A percentile compares a stretch with the other conserved stretches of the same genome.
Conservation (phyloP, 2,888 invertebrate genomes). For the Hypolimnas misippus region DNA sequence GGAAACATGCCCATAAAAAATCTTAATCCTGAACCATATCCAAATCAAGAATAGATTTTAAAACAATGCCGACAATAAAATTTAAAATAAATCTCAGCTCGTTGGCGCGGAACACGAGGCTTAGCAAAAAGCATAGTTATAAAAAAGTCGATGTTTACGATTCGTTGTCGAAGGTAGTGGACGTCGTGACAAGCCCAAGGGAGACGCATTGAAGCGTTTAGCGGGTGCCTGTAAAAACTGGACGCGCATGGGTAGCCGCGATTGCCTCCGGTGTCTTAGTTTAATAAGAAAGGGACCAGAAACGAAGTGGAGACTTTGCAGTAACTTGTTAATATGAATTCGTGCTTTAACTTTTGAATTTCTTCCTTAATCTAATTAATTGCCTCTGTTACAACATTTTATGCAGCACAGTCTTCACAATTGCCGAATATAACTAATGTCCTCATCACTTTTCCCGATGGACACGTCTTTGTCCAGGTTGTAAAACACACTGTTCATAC, state of each 20-base stretch:
- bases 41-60: slow-evolving; percentile 9
- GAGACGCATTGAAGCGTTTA: slow-evolving; percentile 63
- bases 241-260: slow-evolving; percentile 52
- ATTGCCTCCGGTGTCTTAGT: slow-evolving; percentile 35
- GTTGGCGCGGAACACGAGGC: slow-evolving; percentile 44
- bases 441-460: too few species aligned
- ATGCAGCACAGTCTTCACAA: too few species aligned
- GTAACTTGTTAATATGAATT: too few species aligned
- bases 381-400: too few species aligned
- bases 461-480: too few species aligned
- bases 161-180: slow-evolving; percentile 52
- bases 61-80: slow-evolving; percentile 35
- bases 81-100: slow-evolving; percentile 36
- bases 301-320: neutral
- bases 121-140: slow-evolving; percentile 47
- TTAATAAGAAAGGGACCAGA: slow-evolving; percentile 35
- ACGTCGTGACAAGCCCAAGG: slow-evolving; percentile 65
- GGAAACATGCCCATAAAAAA: neutral
- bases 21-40: slow-evolving; percentile 1
- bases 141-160: slow-evolving; percentile 46
- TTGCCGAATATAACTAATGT: too few species aligned
- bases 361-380: too few species aligned
- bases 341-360: too few species aligned
- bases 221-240: slow-evolving; percentile 71
- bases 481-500: too few species aligned